A percentile compares a stretch with the other conserved stretches of the same genome.
Conservation (phyloP, 2,888 invertebrate species). For the Trypoxylon attenuatum region DNA sequence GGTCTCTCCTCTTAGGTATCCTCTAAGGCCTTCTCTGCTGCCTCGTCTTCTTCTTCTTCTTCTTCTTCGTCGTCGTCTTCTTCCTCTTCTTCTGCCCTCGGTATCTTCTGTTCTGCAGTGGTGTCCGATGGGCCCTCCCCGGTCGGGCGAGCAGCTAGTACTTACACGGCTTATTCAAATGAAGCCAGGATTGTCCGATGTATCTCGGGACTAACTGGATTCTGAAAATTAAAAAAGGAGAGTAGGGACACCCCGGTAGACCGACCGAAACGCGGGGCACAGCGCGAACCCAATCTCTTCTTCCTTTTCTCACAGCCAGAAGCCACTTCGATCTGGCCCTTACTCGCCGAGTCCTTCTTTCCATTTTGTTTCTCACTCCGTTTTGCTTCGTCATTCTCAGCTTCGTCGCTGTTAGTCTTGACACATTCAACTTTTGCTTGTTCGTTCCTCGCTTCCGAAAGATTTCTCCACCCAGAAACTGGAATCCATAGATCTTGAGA, state of each 20-base stretch:
- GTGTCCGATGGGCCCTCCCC: no score
- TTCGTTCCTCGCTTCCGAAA: slow-evolving; percentile 10
- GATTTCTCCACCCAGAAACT: slow-evolving; percentile 22
- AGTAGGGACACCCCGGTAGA: slow-evolving; percentile 21
- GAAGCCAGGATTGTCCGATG: slow-evolving; percentile 67
- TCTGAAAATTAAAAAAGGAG: slow-evolving; percentile 69
- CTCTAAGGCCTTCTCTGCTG: neutral
- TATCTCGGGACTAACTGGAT: slow-evolving; percentile 69
- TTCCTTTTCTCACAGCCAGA: slow-evolving; percentile 29
- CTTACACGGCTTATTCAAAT: slow-evolving; percentile 72
- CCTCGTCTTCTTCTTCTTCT: slow-evolving; percentile 7
- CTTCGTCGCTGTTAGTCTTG: slow-evolving; percentile 39
- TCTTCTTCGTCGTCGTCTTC: slow-evolving; percentile 4
- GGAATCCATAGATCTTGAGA: slow-evolving; percentile 1
- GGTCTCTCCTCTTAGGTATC: slow-evolving; percentile 5
- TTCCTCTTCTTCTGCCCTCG: neutral
- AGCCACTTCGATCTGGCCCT: neutral
- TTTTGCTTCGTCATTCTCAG: slow-evolving; percentile 47
- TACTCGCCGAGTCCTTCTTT: slow-evolving; percentile 13
- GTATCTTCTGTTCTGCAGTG: slow-evolving; percentile 11
- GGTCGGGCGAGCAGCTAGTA: slow-evolving; percentile 61
- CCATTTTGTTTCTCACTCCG: slow-evolving; percentile 29
- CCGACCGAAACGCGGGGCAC: slow-evolving; percentile 34
- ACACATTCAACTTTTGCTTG: slow-evolving; percentile 30
- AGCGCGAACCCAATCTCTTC: slow-evolving; percentile 18